Base-by-base conservation (phyloP, 2,888 invertebrate species). In the Eupithecia centaureata region DNA sequence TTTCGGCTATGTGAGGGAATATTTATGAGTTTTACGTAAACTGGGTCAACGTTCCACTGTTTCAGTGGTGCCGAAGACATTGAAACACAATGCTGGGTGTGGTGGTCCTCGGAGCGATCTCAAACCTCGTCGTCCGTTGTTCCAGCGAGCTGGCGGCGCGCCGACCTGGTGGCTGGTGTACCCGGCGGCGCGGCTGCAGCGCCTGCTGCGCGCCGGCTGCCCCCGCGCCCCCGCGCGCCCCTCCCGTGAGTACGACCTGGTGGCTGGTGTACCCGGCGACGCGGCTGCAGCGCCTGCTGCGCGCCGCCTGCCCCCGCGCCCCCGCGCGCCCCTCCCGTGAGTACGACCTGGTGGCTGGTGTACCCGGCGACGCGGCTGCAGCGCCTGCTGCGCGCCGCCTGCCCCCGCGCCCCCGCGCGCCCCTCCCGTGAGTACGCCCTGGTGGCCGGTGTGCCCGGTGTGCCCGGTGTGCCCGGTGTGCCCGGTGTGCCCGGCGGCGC, bases 181-280 rank as follows among this genome's bases (percentile, higher is more conserved):
- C 83, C 88, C 88, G 15, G 81, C 81, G 72, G 76, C 82, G 66
- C 82, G 88, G 61, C 83, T 88, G 76, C 86, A 81, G 76, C 72
- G 80, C 2, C 78, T 87, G 75, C 83, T 88, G 74, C 81, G 76
- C 67, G 67, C 73, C 13, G 86, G 85, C 10, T 80, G 81, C 77
- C 69, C 42, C 2, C 42, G 18, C 42, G 42, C 35, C 35, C 35
- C 30, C 30, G 30, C 30, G 5, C 5, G 5, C 4, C 30, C 35
- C 35, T 1, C 42, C 18, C 18, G 8, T 2, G 7, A n/a, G n/a
- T n/a, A n/a, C 80, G 69, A 77, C 83, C 63, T 76, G 84, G 61
- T 84, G 86, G 84, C 81, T 87, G 84, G 82, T 82, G 79, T 88
- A 88, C 83, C 88, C 88, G 15, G 81, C 81, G 72, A 75, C 82